Base-by-base conservation (phyloP, 2,888 invertebrate species). In the Hydropsyche betteni region DNA sequence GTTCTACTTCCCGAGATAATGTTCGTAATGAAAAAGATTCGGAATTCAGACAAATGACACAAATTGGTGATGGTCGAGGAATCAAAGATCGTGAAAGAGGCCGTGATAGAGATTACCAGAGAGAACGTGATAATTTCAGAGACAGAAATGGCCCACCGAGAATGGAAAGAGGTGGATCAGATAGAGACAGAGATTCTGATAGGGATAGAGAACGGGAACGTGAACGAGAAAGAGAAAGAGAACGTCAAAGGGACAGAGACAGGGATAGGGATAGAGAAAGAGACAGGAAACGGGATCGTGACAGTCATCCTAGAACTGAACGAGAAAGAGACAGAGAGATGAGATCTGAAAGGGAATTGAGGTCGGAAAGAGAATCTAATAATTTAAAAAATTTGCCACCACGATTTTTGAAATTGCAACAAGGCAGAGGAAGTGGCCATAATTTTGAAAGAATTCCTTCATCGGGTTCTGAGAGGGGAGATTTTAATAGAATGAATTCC, bases 361-460 rank as follows among this genome's bases (percentile, higher is more conserved):
- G 44, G 44, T 51, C 74, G 71, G 71, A 81, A 68, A 52, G 80
- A 75, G 74, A 78, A 75, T 24, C 81, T 79, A 70, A 78, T 77
- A 64, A 80, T 38, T 94, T 94, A 84, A 91, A 90, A 71, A 93
- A 94, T 85, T 89, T 96, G 82, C 96, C 96, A 74, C 96, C 96
- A 14, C 89, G 96, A 76, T 94, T 95, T 84, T 90, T 92, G 81
- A 93, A 93, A 81, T 93, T 94, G 81, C 93, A 94, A 81, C 89
- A 90, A 79, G 90, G 86, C 78, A 83, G 84, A 75, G 81, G 79
- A 16, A 71, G 79, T 82, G 87, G 69, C 85, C 85, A 75, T 85
- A 87, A 69, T 55, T 70, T 44, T 53, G 68, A 61, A 36, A 71
- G 76, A 16, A 79, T 76, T 68, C 69, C 70, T 51, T 79, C 75